Evolutionary conservation across 2,888 invertebrate genomes (phyloP).

Genomic region (Phorcus lineatus): DNA sequence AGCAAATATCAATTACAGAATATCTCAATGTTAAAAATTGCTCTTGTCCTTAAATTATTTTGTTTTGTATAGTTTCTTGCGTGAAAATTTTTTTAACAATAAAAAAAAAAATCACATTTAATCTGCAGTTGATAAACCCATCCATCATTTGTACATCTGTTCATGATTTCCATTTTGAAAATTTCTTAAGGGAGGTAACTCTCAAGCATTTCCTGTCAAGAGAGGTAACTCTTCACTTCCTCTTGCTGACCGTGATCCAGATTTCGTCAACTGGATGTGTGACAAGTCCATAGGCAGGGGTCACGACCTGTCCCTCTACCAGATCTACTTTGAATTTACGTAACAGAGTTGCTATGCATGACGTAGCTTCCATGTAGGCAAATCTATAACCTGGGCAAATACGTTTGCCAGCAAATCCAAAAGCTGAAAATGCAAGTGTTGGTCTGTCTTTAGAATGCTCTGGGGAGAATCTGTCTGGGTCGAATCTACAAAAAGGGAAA

Average conservation of each 20-base stretch:
- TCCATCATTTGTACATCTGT: too few species aligned
- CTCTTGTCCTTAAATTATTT: too few species aligned
- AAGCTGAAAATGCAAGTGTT: slow-evolving; percentile 69
- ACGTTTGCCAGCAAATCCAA: slow-evolving; percentile 75
- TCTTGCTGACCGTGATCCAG: slow-evolving; percentile 68
- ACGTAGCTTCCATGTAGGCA: slow-evolving; percentile 63
- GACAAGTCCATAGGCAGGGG: slow-evolving; percentile 70
- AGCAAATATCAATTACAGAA: too few species aligned
- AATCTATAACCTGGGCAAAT: slow-evolving; percentile 67
- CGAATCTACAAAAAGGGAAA: slow-evolving; percentile 63
- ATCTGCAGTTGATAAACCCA: too few species aligned
- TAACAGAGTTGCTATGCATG: slow-evolving; percentile 64
- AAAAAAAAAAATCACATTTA: too few species aligned
- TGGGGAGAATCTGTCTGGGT: slow-evolving; percentile 70
- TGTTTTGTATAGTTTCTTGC: too few species aligned
- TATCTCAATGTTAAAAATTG: too few species aligned
- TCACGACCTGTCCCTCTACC: slow-evolving; percentile 71
- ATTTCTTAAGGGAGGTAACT: too few species aligned
- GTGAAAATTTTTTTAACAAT: too few species aligned
- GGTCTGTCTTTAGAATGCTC: slow-evolving; percentile 59
- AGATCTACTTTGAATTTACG: slow-evolving; percentile 66
- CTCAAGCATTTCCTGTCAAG: too few species aligned
- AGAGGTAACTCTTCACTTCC: slow-evolving; percentile 33
- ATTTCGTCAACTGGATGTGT: slow-evolving; percentile 74
- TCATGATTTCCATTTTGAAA: too few species aligned